phyloP scores from a whole-genome alignment of 2,113 vertebrate species.

The Cheirogaleus medius region DNA sequence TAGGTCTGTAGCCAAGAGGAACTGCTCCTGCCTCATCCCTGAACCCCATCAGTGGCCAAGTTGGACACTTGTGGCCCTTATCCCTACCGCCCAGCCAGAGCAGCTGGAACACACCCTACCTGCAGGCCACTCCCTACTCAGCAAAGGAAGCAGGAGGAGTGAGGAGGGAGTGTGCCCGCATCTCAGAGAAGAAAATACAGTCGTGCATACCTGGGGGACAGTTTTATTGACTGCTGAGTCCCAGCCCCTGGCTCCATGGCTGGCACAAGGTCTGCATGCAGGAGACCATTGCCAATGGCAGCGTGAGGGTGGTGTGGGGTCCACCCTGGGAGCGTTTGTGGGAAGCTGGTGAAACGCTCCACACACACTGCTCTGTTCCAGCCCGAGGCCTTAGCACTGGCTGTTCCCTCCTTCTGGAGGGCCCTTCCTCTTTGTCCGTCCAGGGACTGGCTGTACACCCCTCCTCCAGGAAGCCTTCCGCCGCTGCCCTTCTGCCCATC shows the following conservation, averaged over 20 bases:
- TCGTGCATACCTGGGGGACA: too few relatives aligned
- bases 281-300: neutral
- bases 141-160: neutral
- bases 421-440: neutral
- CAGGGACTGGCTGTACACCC: too few relatives aligned
- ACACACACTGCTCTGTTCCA: neutral
- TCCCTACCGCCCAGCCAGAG: neutral
- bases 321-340: neutral
- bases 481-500: neutral
- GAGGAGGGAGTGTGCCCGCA: neutral
- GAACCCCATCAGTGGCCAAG: neutral
- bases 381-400: neutral
- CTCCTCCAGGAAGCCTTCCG: neutral
- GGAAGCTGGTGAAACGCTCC: neutral
- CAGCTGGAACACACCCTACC: neutral
- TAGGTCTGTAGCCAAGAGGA: neutral
- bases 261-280: neutral
- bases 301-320: neutral
- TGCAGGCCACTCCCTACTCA: neutral
- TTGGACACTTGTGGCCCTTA: fast-evolving
- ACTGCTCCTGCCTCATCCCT: too few relatives aligned
- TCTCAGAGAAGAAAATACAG: neutral
- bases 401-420: neutral
- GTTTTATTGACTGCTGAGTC: neutral
- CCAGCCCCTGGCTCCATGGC: neutral